Conservation (phyloP, 2,113 vertebrate genomes). For the Callospermophilus lateralis region DNA sequence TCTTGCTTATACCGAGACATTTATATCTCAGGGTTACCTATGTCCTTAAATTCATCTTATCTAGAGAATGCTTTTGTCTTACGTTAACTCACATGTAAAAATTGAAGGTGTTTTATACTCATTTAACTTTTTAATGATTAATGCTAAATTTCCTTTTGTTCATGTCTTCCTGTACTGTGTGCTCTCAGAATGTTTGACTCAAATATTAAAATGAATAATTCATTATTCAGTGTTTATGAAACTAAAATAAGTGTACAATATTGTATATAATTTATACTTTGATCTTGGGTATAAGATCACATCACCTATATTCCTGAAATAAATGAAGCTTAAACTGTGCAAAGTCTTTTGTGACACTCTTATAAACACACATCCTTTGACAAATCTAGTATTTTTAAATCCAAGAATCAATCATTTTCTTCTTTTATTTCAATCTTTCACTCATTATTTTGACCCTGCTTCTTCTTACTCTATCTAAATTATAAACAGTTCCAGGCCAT, state of each 20-base stretch:
- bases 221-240: background rate
- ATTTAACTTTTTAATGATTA: background rate
- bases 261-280: background rate
- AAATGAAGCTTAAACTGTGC: background rate
- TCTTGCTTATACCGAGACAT: background rate
- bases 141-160: background rate
- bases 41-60: background rate
- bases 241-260: background rate
- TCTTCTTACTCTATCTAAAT: background rate
- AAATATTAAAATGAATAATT: background rate
- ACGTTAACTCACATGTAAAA: background rate
- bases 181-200: background rate
- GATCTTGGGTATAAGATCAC: background rate
- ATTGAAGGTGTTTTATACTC: background rate
- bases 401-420: background rate
- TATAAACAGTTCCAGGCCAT: background rate
- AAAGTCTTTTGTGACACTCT: background rate
- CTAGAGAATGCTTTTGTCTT: background rate
- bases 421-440: background rate
- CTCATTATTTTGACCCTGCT: background rate
- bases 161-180: background rate
- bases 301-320: background rate
- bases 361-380: background rate
- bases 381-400: background rate
- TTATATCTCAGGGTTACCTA: background rate